Base-by-base conservation (phyloP, 2,888 invertebrate species). In the Caenorhabditis macrosperma region DNA sequence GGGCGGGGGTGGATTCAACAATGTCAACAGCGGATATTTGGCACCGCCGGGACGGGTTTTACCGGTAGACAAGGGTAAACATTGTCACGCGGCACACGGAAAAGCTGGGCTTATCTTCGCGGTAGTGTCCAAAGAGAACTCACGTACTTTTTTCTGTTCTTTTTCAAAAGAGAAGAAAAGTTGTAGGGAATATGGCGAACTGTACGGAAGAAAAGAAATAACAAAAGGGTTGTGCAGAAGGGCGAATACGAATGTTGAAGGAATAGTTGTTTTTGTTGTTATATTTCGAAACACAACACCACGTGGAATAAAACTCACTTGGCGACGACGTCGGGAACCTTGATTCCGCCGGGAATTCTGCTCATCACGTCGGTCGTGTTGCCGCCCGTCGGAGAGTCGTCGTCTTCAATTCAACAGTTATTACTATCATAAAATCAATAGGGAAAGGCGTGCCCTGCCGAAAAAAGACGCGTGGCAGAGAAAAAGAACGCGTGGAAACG, bases 291-390 rank as follows among this genome's bases (percentile, higher is more conserved):
- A 30, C 41, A 10, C 15, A 6, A 38, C 9, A 15, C 20, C 26
- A 15, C 38, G 24, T 28, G 28, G 28, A 30, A n/a, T n/a, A 41
- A 15, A 22, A 44, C 66, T 52, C 38, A 75, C 66, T 67, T 66
- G 2, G 66, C 66, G 28, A 75, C 75, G 22, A 66, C 66, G 20
- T 75, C 66, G 9, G 74, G 66, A 50, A 75, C 66, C 15, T 75
- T 75, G 30, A 75, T 75, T 26, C 67, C 67, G n/a, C 46, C 44
- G 15, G 78, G 78, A 52, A 78, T 78, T 68, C 78, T 57, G 57
- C 67, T 78, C 78, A 74, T 78, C n/a, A 68, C 68, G 22, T 78
- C 78, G 1, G 72, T 64, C 17, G 69, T 61, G 20, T 63, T 54
- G 15, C 24, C 12, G 6, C 46, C 54, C 10, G 54, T 50, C 20